A percentile compares a stretch with the other conserved stretches of the same genome.
Evolutionary conservation across 2,888 invertebrate species (phyloP).

Genomic region (Mythimna impura): DNA sequence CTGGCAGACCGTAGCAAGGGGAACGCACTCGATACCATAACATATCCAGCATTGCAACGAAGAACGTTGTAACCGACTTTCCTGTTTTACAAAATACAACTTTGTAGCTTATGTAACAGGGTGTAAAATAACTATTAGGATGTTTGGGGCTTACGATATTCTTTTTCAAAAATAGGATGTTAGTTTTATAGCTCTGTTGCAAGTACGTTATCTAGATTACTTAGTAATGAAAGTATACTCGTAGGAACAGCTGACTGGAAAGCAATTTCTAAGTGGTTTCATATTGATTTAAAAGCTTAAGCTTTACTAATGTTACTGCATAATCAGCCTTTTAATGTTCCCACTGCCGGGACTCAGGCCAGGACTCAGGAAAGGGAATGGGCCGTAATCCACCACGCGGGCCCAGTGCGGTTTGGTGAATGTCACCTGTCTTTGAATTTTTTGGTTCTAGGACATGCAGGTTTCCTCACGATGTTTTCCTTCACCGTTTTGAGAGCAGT

Average conservation of each 20-base stretch:
- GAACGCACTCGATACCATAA: constrained; percentile 41
- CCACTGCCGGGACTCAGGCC: no score
- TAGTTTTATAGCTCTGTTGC: background rate
- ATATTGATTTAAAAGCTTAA: no score
- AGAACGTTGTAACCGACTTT: background rate
- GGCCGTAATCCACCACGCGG: no score
- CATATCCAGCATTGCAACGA: background rate
- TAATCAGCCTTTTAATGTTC: no score
- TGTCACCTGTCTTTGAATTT: no score
- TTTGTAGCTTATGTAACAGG: background rate
- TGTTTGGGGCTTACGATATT: background rate
- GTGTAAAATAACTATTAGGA: background rate
- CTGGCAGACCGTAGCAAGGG: constrained; percentile 23
- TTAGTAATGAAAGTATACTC: constrained; percentile 20
- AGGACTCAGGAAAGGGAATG: no score
- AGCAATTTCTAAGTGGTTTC: constrained; percentile 1
- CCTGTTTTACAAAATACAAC: background rate
- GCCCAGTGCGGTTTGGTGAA: no score
- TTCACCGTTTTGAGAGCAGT: no score
- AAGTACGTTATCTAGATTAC: constrained; percentile 21
- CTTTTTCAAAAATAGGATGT: background rate
- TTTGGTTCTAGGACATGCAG: no score
- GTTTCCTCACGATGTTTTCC: no score
- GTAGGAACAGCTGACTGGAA: constrained; percentile 6
- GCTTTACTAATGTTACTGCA: background rate